phyloP scores from a whole-genome alignment of 2,797 vertebrate species.

The Acrocephalus scirpaceus region DNA sequence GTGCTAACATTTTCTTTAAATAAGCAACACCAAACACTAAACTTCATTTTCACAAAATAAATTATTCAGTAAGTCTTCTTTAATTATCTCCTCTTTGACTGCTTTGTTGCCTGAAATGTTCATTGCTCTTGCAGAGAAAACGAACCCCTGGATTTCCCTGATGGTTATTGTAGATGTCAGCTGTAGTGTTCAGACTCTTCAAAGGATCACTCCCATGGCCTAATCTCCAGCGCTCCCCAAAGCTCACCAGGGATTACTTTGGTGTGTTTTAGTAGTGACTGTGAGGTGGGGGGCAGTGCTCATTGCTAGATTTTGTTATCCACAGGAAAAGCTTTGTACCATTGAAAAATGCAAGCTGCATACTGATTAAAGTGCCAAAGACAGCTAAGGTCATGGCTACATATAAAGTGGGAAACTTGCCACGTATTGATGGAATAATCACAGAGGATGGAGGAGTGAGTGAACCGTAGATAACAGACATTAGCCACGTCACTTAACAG shows the following conservation, averaged over 20 bases:
- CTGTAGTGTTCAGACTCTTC: background rate
- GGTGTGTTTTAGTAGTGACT: background rate
- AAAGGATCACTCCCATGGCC: background rate
- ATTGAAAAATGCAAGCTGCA: background rate
- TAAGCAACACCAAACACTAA: background rate
- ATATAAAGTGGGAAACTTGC: background rate
- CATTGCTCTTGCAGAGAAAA: background rate
- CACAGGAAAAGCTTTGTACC: background rate
- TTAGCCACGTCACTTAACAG: background rate
- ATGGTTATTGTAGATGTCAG: background rate
- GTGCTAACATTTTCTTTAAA: slow-evolving; percentile 7
- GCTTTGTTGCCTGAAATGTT: slow-evolving; percentile 33
- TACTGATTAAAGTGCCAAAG: background rate
- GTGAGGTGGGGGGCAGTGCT: background rate
- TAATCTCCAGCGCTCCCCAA: background rate
- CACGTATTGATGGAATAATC: background rate
- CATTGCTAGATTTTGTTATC: background rate
- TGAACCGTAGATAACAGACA: background rate
- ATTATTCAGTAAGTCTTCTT: slow-evolving; percentile 41
- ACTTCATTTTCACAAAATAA: slow-evolving; percentile 30
- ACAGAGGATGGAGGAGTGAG: background rate
- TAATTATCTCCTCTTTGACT: slow-evolving; percentile 28
- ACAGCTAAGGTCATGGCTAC: background rate
- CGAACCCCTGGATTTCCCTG: background rate
- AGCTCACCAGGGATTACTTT: background rate